phyloP scores from a whole-genome alignment of 2,797 vertebrate genomes.

The Hypotaenidia philippensis region DNA sequence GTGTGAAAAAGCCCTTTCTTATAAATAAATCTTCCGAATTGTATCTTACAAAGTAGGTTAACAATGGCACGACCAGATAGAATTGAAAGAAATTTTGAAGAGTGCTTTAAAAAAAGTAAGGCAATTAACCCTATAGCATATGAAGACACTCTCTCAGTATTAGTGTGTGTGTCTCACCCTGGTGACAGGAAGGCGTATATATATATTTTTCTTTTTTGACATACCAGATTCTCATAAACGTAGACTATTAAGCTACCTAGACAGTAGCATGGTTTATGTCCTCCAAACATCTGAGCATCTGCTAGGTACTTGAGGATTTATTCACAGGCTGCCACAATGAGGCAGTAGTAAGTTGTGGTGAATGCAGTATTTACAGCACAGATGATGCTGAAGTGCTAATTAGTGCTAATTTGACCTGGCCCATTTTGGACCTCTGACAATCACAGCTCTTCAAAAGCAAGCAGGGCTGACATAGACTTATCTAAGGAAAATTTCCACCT shows the following conservation, averaged over 20 bases:
- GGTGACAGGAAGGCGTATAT: background rate
- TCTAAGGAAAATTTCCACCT: background rate
- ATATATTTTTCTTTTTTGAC: background rate
- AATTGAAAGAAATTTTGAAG: background rate
- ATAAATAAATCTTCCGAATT: slow-evolving; percentile 38
- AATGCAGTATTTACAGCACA: slow-evolving; percentile 22
- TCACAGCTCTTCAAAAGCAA: slow-evolving; percentile 12
- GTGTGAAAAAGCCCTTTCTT: background rate
- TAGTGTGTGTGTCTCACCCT: background rate
- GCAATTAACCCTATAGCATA: background rate
- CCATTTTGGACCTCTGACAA: slow-evolving; percentile 42
- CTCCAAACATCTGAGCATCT: slow-evolving; percentile 17
- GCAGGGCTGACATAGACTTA: background rate
- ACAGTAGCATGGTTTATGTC: background rate
- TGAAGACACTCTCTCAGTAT: background rate
- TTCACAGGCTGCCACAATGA: slow-evolving; percentile 66
- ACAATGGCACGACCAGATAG: background rate
- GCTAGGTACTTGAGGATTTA: slow-evolving; percentile 32
- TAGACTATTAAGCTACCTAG: background rate
- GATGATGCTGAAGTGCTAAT: slow-evolving; percentile 52
- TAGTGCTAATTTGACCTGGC: slow-evolving; percentile 46
- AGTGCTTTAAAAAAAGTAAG: background rate
- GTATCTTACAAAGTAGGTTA: background rate
- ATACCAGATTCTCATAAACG: background rate
- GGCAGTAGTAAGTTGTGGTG: slow-evolving; percentile 72